These are phyloP conservation scores for Microcebus ravelobensis DNA, from an alignment of 2,113 vertebrate species.

Conservation along the genomic window DNA sequence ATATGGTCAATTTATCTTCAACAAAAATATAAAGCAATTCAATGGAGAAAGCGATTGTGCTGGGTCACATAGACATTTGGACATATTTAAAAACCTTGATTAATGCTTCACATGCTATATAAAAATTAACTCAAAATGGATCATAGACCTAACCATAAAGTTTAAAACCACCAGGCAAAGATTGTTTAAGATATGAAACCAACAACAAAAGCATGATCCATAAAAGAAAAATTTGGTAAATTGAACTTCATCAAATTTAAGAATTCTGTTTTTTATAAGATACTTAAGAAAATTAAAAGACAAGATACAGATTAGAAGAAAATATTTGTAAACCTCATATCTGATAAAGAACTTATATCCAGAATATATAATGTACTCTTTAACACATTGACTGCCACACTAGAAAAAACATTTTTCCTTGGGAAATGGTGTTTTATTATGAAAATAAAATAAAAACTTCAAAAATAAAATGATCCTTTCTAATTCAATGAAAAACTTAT, in stretches of 20 bases:
- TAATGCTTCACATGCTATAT: not conserved
- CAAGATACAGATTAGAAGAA: not conserved
- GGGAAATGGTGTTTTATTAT: too few relatives aligned
- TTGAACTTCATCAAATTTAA: not conserved
- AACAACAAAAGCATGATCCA: not conserved
- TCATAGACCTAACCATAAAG: not conserved
- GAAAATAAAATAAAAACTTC: too few relatives aligned
- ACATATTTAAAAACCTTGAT: not conserved
- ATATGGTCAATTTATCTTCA: not conserved
- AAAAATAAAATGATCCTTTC: too few relatives aligned
- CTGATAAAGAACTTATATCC: not conserved
- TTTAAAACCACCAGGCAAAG: not conserved
- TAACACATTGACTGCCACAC: not conserved
- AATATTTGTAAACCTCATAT: not conserved
- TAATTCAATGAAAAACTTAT: too few relatives aligned
- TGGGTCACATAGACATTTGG: not conserved
- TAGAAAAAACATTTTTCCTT: too few relatives aligned
- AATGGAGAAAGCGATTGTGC: not conserved
- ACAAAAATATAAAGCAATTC: not conserved
- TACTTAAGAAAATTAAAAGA: not conserved
- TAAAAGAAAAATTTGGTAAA: not conserved
- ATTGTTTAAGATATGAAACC: not conserved
- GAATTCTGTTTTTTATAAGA: not conserved
- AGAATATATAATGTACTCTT: not conserved
- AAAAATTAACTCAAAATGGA: conserved; percentile 7